phyloP scores from a whole-genome alignment of 2,113 vertebrate genomes.

The Fukomys damarensis region DNA sequence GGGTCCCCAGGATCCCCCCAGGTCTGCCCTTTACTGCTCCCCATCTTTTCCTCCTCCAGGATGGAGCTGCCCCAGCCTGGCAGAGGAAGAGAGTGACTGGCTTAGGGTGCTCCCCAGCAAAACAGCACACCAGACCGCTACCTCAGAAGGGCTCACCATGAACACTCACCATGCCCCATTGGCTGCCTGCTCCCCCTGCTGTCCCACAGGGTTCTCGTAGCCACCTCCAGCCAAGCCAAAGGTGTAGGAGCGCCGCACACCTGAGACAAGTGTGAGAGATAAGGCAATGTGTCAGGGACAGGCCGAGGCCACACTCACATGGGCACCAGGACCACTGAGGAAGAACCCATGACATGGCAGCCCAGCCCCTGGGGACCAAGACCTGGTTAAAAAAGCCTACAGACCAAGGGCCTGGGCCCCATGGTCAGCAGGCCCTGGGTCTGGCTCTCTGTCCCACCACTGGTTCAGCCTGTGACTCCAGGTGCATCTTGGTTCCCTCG shows the following conservation, averaged over 20 bases:
- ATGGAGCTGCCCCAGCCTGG: not conserved
- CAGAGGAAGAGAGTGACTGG: not conserved
- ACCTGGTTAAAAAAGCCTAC: not conserved
- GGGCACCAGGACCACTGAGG: not conserved
- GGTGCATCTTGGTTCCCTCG: not conserved
- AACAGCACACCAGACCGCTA: not conserved
- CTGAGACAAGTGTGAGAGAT: conserved; percentile 73
- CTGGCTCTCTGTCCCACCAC: not conserved
- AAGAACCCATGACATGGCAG: not conserved
- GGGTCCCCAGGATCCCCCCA: conserved; percentile 78
- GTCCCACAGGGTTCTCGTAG: conserved; percentile 92
- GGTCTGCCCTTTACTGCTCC: not conserved
- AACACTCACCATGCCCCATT: conserved; percentile 82
- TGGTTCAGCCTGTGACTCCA: not conserved
- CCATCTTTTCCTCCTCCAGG: not conserved
- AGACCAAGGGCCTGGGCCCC: not conserved
- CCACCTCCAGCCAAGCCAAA: conserved; percentile 93
- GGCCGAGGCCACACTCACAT: accelerated
- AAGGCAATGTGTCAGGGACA: not conserved
- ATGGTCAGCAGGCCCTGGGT: not conserved
- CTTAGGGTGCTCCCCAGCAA: not conserved
- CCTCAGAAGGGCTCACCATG: not conserved
- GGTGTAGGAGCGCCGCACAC: conserved; percentile 93
- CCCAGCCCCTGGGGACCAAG: not conserved
- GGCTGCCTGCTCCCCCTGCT: conserved; percentile 81